Percentiles rank a stretch among this genome's conserved stretches.
Conservation (phyloP, 2,888 invertebrate genomes). For the Trissonchulus latispiculum region DNA sequence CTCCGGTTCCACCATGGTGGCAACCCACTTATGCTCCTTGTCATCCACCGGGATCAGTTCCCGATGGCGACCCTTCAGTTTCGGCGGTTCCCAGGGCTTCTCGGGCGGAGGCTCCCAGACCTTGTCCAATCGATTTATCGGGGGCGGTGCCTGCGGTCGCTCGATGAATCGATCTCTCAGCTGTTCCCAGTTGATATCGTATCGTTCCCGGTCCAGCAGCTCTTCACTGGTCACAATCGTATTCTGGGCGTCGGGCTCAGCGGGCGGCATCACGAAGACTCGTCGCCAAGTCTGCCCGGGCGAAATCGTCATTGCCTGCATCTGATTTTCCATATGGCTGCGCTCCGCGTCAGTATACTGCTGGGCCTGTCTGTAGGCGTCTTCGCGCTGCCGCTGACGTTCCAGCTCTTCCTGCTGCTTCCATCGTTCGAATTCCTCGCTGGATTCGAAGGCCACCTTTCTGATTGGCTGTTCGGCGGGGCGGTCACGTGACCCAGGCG, state of each 20-base stretch:
- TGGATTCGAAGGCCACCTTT: too few species aligned
- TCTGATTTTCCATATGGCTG: neutral
- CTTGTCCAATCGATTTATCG: slow-evolving; percentile 34
- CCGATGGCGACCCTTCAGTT: neutral
- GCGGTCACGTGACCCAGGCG: neutral
- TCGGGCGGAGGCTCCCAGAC: slow-evolving; percentile 44
- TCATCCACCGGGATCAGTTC: neutral
- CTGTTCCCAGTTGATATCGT: neutral
- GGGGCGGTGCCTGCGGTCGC: slow-evolving; percentile 1
- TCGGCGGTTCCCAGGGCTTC: slow-evolving; percentile 33
- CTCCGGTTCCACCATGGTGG: slow-evolving; percentile 36
- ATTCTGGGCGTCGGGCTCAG: slow-evolving; percentile 30
- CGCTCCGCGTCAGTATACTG: neutral
- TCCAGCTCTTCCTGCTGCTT: neutral
- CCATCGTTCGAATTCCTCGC: neutral
- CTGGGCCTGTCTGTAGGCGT: neutral
- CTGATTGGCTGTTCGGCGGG: neutral
- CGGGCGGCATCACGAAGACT: neutral
- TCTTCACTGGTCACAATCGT: slow-evolving; percentile 40
- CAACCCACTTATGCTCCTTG: slow-evolving; percentile 39
- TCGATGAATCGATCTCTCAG: neutral
- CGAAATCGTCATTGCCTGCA: neutral
- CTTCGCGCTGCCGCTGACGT: neutral
- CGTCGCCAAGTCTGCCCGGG: neutral
- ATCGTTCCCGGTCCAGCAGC: slow-evolving; percentile 27